Conservation (phyloP, 2,888 invertebrate genomes). For the Lasius fuliginosus region DNA sequence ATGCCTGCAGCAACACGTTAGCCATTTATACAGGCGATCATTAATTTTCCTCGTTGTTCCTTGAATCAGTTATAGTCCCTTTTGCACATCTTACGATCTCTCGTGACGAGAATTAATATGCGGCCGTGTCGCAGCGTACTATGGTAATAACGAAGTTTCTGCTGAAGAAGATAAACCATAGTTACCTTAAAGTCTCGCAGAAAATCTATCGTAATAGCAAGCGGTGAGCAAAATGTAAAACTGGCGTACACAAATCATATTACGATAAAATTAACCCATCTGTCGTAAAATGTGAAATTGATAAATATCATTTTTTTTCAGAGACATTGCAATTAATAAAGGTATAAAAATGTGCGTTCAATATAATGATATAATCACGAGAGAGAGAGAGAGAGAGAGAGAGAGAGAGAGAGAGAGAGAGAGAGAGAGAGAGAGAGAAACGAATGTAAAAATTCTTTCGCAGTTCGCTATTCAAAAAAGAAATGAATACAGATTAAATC, state of each 20-base stretch:
- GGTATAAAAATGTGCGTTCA: neutral
- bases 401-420: no score
- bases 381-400: neutral
- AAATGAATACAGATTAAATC: neutral
- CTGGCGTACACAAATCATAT: conserved; percentile 18
- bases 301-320: neutral
- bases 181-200: conserved; percentile 30
- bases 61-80: conserved; percentile 50
- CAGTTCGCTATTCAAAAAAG: neutral
- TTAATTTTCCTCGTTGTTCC: conserved; percentile 55
- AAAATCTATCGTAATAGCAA: conserved; percentile 40
- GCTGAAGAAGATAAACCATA: conserved; percentile 51
- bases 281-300: conserved; percentile 6
- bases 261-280: neutral
- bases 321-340: neutral
- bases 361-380: neutral
- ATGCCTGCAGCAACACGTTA: conserved; percentile 53
- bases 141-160: conserved; percentile 51
- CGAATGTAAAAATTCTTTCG: neutral
- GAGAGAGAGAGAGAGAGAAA: neutral
- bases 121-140: conserved; percentile 51
- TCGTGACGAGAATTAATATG: conserved; percentile 56
- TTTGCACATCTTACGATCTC: conserved; percentile 52
- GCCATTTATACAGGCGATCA: conserved; percentile 50
- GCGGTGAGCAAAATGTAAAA: conserved; percentile 8